Evolutionary conservation across 30 jellyfish, hydroid and myxozoan genomes (phyloP), one percentile per base, ranked within the genome.

Genomic region (Aurelia aurita): DNA sequence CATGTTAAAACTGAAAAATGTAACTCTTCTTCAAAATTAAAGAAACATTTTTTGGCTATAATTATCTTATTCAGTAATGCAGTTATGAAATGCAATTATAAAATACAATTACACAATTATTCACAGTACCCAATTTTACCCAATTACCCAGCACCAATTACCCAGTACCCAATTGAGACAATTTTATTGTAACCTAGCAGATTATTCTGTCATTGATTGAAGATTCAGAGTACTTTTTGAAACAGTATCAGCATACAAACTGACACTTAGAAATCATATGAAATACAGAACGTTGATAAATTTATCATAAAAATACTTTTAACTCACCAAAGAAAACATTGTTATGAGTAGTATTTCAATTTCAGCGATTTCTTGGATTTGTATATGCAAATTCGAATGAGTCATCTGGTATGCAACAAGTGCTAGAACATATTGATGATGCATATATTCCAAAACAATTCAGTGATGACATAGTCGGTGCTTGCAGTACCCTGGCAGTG

Each of bases 361-460:
- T 13, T 18, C 60, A 67, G 79, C 39, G 55, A 20, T 67, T 32
- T 67, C 79, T 20, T 67, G 79, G 79, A 2, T 20, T 67, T 43
- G 46, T 67, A 31, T 67, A 67, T 67, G 79, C 79, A 25, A 32
- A 67, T 67, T 31, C 39, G 79, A 67, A 67, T n/a, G 34, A 31
- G 9, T 67, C 79, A 67, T 31, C 39, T 32, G 79, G 79, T 2
- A 67, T 67, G 39, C 58, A 20, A 20, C 28, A 32, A 43, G 79
- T 67, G 46, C 58, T 67, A 18, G 46, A 67, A 67, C 13, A 20
- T 14, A 27, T 67, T 32, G 21, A 67, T 16, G 34, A 26, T 53
- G 64, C 64, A 43, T 67, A 2, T 26, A 53, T 67, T 1, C 79
- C 79, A 67, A 53, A 53, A 53, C 64, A 53, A 53, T 53, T 53